Percentiles rank a stretch among this genome's conserved stretches.
These are phyloP conservation scores for Caenorhabditis angaria DNA, from an alignment of 2,888 invertebrate genomes.

Conservation along the genomic window DNA sequence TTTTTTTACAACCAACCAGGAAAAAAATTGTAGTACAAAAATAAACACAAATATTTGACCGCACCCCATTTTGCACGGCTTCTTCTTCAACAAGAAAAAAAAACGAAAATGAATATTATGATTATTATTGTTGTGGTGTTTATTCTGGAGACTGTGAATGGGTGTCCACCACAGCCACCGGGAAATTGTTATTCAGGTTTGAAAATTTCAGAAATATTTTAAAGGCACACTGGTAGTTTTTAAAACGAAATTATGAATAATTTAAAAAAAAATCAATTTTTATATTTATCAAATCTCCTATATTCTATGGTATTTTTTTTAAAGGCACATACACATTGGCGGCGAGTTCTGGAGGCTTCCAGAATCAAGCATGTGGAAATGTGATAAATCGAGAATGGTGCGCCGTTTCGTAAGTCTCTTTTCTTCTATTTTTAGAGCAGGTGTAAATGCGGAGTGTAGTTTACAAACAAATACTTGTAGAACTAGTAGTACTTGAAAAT, in stretches of 20 bases:
- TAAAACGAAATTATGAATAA: background rate
- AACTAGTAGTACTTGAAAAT: background rate
- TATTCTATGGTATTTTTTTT: background rate
- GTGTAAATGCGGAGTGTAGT: no score
- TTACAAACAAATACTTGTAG: no score
- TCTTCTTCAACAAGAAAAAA: background rate
- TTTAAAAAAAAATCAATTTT: background rate
- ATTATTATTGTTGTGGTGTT: background rate
- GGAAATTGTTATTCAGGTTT: constrained; percentile 43
- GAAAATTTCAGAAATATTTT: background rate
- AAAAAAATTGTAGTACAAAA: background rate
- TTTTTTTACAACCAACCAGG: background rate
- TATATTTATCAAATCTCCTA: background rate
- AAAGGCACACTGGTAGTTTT: background rate
- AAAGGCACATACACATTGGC: constrained; percentile 24
- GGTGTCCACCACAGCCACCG: constrained; percentile 38
- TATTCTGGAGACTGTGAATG: background rate
- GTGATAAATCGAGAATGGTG: constrained; percentile 42
- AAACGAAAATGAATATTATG: background rate
- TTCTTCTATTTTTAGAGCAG: constrained; percentile 5
- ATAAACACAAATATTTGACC: constrained; percentile 1
- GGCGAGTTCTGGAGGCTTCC: constrained; percentile 26
- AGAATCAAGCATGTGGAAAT: constrained; percentile 34
- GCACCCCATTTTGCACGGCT: background rate
- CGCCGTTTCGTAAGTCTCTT: constrained; percentile 43